Evolutionary conservation across 2,888 invertebrate species (phyloP).

Genomic region (Neoaliturus tenellus): DNA sequence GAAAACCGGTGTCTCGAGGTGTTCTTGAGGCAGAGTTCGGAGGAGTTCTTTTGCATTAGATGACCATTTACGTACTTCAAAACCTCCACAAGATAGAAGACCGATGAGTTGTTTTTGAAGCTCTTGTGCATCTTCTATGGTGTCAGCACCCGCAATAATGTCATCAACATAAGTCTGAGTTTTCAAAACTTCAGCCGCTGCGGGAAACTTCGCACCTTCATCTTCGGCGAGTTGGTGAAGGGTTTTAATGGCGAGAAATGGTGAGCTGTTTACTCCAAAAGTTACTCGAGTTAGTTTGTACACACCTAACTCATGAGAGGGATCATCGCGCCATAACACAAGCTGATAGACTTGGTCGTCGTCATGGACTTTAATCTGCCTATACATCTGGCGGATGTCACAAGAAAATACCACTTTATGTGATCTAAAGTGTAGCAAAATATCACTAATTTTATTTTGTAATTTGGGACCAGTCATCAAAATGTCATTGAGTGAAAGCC

Average conservation of each 20-base stretch:
- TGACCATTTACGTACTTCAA: constrained; percentile 55
- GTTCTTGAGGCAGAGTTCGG: background rate
- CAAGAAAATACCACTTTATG: constrained; percentile 44
- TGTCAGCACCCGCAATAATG: constrained; percentile 53
- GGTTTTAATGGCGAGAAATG: constrained; percentile 60
- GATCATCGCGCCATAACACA: constrained; percentile 20
- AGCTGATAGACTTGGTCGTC: constrained; percentile 45
- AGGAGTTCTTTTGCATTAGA: constrained; percentile 36
- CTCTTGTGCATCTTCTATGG: background rate
- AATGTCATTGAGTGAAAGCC: constrained; percentile 27
- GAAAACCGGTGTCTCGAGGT: background rate
- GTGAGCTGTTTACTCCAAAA: constrained; percentile 63
- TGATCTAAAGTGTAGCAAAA: background rate
- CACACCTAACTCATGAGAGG: too few species aligned
- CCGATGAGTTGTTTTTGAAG: constrained; percentile 16
- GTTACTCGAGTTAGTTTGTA: constrained; percentile 62
- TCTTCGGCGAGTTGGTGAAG: constrained; percentile 61
- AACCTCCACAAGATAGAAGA: background rate
- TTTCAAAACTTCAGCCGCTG: constrained; percentile 51
- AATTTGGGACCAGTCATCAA: constrained; percentile 17
- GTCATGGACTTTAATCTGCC: constrained; percentile 14
- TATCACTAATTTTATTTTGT: constrained; percentile 45
- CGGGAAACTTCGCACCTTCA: constrained; percentile 54
- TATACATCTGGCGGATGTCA: constrained; percentile 52
- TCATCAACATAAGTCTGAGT: constrained; percentile 65